These are phyloP conservation scores for Agonopterix arenella DNA, from an alignment of 2,888 invertebrate genomes.

Conservation along the genomic window DNA sequence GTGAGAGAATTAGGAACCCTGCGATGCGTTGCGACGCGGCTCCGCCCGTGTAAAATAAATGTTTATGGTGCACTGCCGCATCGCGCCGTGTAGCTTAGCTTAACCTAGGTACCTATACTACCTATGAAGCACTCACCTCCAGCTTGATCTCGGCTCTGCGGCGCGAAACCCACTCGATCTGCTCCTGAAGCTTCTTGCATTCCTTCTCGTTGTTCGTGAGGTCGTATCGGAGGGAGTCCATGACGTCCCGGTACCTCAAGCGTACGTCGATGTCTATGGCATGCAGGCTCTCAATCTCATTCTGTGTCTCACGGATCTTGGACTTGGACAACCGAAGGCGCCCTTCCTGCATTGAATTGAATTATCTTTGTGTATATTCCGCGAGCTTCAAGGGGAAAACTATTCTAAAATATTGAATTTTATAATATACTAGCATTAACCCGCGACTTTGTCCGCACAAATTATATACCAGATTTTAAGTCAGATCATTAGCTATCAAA, in stretches of 20 bases:
- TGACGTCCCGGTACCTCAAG: slow-evolving; percentile 48
- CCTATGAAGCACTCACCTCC: slow-evolving; percentile 35
- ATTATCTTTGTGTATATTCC: not conserved
- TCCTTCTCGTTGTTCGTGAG: slow-evolving; percentile 54
- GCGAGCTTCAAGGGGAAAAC: no score
- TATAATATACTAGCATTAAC: no score
- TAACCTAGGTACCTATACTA: no score
- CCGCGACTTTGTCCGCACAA: no score
- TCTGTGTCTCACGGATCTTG: slow-evolving; percentile 62
- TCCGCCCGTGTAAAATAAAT: no score
- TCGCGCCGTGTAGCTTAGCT: no score
- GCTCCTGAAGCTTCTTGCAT: slow-evolving; percentile 60
- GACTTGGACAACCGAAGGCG: slow-evolving; percentile 58
- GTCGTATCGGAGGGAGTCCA: slow-evolving; percentile 52
- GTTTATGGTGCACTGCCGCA: no score
- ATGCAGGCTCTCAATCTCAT: slow-evolving; percentile 63
- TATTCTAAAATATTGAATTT: no score
- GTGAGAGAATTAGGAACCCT: no score
- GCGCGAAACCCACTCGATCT: slow-evolving; percentile 66
- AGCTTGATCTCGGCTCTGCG: slow-evolving; percentile 55
- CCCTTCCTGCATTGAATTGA: slow-evolving; percentile 50
- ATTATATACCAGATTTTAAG: no score
- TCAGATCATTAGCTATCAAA: no score
- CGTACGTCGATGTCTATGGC: slow-evolving; percentile 56
- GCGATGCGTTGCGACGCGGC: no score